Evolutionary conservation across 2,113 vertebrate species (phyloP).

Genomic region (Centropristis striata): DNA sequence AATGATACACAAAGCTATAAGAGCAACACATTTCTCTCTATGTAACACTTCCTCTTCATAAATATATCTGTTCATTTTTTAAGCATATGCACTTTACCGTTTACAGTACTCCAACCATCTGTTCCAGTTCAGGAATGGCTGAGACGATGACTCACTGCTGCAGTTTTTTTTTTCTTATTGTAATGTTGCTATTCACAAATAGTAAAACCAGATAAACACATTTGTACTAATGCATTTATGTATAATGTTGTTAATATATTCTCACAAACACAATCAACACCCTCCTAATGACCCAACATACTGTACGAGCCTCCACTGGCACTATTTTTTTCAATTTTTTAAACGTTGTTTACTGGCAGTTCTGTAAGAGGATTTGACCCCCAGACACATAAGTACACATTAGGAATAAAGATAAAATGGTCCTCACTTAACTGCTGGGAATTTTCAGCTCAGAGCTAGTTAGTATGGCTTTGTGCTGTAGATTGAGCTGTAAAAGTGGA

Average conservation of each 20-base stretch:
- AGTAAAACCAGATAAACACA: background rate
- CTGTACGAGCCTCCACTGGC: background rate
- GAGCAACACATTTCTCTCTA: background rate
- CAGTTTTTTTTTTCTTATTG: background rate
- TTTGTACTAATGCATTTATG: background rate
- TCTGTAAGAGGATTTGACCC: conserved; percentile 72
- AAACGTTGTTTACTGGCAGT: conserved; percentile 62
- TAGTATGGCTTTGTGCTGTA: conserved; percentile 50
- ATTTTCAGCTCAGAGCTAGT: conserved; percentile 59
- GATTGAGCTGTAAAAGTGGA: conserved; percentile 53
- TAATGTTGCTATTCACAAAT: background rate
- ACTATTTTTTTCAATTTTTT: conserved; percentile 28
- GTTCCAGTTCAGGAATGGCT: background rate
- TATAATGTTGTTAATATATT: conserved; percentile 8
- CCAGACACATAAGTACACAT: conserved; percentile 69
- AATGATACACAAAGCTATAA: background rate
- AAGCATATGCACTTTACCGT: background rate
- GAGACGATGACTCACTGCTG: conserved; percentile 1
- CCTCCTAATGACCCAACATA: conserved; percentile 14
- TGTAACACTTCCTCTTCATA: background rate
- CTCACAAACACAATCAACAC: background rate
- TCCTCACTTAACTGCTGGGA: conserved; percentile 43
- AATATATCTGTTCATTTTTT: background rate
- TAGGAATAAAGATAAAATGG: conserved; percentile 60
- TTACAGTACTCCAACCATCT: background rate